Percentiles rank a stretch among this genome's conserved stretches.
These are phyloP conservation scores for Ametastegia equiseti DNA, from an alignment of 2,888 invertebrate genomes.

Conservation along the genomic window DNA sequence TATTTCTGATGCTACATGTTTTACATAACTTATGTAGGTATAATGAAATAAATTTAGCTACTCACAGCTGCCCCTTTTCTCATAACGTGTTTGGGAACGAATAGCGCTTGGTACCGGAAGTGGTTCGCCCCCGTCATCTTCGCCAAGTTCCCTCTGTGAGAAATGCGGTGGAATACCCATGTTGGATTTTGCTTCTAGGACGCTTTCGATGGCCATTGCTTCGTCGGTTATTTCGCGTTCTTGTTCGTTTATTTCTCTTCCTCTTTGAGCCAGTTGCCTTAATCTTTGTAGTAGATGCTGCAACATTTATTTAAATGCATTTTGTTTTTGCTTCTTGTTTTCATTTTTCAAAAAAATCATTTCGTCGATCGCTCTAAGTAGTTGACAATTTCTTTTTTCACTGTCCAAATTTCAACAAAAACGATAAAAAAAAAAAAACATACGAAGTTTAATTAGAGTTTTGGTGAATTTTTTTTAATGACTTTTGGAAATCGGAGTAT, in stretches of 20 bases:
- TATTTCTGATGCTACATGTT: too few species aligned
- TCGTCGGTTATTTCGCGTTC: constrained; percentile 66
- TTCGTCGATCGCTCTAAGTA: too few species aligned
- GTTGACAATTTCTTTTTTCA: too few species aligned
- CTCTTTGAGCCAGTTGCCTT: constrained; percentile 62
- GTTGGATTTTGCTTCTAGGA: constrained; percentile 62
- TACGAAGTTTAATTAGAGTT: too few species aligned
- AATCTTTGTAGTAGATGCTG: constrained; percentile 63
- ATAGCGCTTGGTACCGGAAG: constrained; percentile 68
- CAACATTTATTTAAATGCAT: not conserved
- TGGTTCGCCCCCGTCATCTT: constrained; percentile 61
- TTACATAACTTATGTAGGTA: not conserved
- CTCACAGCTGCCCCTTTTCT: constrained; percentile 70
- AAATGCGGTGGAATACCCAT: not conserved
- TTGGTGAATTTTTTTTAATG: too few species aligned
- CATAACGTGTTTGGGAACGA: constrained; percentile 60
- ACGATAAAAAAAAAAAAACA: too few species aligned
- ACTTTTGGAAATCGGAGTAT: too few species aligned
- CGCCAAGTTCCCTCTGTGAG: not conserved
- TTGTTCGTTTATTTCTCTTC: constrained; percentile 64
- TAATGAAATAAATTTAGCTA: constrained; percentile 51
- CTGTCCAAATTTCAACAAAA: too few species aligned
- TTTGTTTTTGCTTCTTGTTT: too few species aligned
- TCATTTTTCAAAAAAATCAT: too few species aligned
- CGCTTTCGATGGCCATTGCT: constrained; percentile 64